phyloP scores from a whole-genome alignment of 2,113 vertebrate species.

The Isichthys henryi region DNA sequence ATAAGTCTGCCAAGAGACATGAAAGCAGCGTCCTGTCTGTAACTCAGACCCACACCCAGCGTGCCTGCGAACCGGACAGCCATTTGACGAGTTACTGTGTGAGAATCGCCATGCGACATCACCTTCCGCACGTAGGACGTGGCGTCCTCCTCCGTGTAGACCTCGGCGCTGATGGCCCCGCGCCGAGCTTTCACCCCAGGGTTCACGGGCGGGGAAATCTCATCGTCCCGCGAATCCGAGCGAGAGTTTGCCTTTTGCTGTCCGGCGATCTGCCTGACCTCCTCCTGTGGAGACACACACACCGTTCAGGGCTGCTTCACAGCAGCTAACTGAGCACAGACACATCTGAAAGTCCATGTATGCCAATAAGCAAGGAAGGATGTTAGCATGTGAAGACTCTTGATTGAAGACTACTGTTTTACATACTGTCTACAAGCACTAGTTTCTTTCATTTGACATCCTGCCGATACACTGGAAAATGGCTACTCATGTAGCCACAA shows the following conservation, averaged over 20 bases:
- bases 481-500: background rate
- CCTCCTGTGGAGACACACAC: conserved; percentile 66
- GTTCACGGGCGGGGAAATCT: conserved; percentile 94
- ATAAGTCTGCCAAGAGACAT: background rate
- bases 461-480: background rate
- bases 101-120: background rate
- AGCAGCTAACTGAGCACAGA: background rate
- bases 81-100: background rate
- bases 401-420: background rate
- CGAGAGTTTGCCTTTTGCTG: conserved; percentile 88
- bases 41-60: background rate
- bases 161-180: conserved; percentile 94
- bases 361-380: background rate
- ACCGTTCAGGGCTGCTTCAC: background rate
- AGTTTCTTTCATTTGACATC: background rate
- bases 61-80: background rate
- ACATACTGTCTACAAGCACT: background rate
- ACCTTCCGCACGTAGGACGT: conserved; percentile 98
- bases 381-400: too few relatives aligned
- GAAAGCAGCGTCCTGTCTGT: background rate
- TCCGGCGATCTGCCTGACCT: conserved; percentile 84
- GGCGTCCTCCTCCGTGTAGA: conserved; percentile 97
- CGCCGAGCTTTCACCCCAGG: conserved; percentile 92
- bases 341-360: background rate
- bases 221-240: conserved; percentile 89